Evolutionary conservation across 2,797 vertebrate genomes (phyloP).

Genomic region (Chaetophractus vellerosus): DNA sequence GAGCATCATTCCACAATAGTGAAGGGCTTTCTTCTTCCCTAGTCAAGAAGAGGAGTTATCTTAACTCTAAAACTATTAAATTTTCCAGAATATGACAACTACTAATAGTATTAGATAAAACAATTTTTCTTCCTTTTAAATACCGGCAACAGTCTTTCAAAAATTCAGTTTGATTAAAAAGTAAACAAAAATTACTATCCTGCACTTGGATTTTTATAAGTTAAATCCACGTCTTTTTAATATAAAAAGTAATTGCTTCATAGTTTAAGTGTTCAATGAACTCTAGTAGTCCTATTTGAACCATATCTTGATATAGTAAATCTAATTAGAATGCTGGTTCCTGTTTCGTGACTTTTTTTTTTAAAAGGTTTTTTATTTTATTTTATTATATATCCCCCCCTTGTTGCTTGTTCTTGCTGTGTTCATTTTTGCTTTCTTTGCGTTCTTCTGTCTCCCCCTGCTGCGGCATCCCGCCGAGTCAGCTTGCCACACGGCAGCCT

Average conservation of each 20-base stretch:
- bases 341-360: slow-evolving; percentile 79
- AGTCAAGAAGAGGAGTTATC: slow-evolving; percentile 89
- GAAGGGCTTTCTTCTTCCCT: slow-evolving; percentile 87
- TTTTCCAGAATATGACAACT: slow-evolving; percentile 85
- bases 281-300: slow-evolving; percentile 83
- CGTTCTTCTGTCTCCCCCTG: no score
- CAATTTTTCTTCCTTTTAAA: slow-evolving; percentile 87
- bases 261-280: slow-evolving; percentile 87
- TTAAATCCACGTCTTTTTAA: slow-evolving; percentile 89
- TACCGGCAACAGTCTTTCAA: slow-evolving; percentile 86
- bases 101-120: slow-evolving; percentile 89
- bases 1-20: slow-evolving; percentile 86
- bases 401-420: no score
- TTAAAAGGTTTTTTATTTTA: no score
- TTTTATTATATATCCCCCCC: no score
- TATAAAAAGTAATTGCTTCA: slow-evolving; percentile 85
- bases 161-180: slow-evolving; percentile 88
- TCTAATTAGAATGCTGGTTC: slow-evolving; percentile 87
- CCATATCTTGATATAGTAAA: slow-evolving; percentile 83
- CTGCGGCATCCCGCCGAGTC: no score
- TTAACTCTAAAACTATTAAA: slow-evolving; percentile 84
- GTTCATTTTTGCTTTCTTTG: no score
- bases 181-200: slow-evolving; percentile 88
- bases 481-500: no score
- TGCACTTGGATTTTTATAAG: background rate